Evolutionary conservation across 1,140 invertebrate genomes (phyloP).

Genomic region (Eurosta solidaginis): DNA sequence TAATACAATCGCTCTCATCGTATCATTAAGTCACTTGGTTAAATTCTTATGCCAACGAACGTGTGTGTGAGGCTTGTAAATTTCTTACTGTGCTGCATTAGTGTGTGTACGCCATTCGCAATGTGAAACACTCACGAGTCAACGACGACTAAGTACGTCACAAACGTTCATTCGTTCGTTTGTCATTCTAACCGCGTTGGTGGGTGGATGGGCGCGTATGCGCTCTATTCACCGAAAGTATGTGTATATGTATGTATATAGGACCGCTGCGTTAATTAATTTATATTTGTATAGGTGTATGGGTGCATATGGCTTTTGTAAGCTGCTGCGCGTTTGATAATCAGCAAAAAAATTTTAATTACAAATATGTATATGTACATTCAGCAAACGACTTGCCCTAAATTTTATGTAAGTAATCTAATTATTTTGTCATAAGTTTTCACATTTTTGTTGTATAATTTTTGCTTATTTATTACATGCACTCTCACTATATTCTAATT

Average conservation of each 20-base stretch:
- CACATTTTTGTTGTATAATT: background rate
- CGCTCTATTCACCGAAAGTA: background rate
- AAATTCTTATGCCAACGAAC: background rate
- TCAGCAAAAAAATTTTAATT: background rate
- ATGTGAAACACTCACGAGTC: background rate
- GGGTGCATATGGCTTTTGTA: background rate
- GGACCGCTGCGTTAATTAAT: background rate
- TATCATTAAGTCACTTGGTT: background rate
- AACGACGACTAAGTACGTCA: background rate
- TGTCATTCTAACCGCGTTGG: background rate
- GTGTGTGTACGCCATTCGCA: background rate
- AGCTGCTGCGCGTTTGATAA: constrained; percentile 4
- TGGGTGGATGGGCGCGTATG: constrained; percentile 11
- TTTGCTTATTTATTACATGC: background rate
- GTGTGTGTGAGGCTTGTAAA: background rate
- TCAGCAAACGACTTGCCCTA: background rate
- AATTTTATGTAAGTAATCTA: background rate
- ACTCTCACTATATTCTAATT: background rate
- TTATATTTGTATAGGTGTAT: background rate
- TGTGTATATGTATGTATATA: background rate
- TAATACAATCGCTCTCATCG: background rate
- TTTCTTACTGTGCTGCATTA: background rate
- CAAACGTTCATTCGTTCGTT: constrained; percentile 11
- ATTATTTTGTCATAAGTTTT: background rate
- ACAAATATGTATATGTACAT: no score